phyloP scores from a whole-genome alignment of 1,140 invertebrate genomes.

The Portunus trituberculatus region DNA sequence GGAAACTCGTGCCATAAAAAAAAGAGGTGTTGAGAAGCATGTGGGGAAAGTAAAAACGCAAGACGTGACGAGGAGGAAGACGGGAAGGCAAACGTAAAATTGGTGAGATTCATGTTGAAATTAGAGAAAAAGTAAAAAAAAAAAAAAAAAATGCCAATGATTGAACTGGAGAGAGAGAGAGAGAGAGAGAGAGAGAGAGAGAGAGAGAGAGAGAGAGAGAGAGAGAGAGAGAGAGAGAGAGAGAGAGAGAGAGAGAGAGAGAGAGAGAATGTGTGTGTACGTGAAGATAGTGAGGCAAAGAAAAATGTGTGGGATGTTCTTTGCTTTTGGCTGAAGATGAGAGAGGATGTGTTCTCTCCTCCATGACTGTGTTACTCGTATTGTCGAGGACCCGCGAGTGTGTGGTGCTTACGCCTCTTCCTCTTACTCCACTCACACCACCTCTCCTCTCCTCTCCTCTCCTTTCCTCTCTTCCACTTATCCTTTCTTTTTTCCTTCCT shows the following conservation, averaged over 20 bases:
- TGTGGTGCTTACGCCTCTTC: no score
- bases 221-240: slow-evolving; percentile 20
- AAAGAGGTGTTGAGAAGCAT: no score
- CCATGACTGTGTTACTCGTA: no score
- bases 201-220: background rate
- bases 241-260: slow-evolving; percentile 15
- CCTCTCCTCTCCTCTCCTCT: no score
- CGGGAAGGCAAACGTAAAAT: background rate
- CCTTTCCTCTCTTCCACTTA: no score
- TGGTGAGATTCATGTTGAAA: no score
- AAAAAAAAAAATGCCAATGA: background rate
- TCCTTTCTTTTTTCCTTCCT: no score
- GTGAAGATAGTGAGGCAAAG: background rate
- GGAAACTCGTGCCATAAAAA: no score
- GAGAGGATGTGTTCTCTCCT: background rate
- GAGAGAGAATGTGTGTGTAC: background rate
- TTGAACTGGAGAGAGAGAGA: background rate
- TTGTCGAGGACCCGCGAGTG: no score
- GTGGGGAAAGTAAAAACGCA: no score
- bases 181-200: background rate
- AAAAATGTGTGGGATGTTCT: no score
- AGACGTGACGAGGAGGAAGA: background rate
- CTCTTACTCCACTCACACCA: no score
- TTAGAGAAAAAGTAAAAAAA: background rate
- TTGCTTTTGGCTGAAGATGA: background rate